Base-by-base conservation (phyloP, 2,797 vertebrate genomes). In the Amazona finschi region DNA sequence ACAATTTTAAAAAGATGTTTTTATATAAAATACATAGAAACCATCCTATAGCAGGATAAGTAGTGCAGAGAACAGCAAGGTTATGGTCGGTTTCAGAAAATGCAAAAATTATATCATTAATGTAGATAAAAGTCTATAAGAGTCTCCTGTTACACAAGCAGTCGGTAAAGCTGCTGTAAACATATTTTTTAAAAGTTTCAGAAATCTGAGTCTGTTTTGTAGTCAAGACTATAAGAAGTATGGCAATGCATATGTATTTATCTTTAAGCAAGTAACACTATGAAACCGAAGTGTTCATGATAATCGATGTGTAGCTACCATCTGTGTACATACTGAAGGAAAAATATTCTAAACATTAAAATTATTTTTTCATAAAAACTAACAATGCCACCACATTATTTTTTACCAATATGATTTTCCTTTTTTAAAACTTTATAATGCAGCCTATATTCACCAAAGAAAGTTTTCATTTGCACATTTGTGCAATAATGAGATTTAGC, bases 311-410 rank as follows among this genome's bases (percentile, higher is more conserved):
- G 1, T 12, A 44, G 31, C 20, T 15, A 49, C 1, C 1, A 39
- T 50, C 14, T 70, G 16, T 1, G 0, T 46, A 49, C 2, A 70
- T 38, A 57, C 19, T 15, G 4, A 12, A 21, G 3, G 5, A 21
- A 60, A 78, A 80, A 67, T 8, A 39, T 1, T 57, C 2, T 39
- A 64, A 75, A n/a, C 0, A 41, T 16, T 44, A 10, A 49, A 39
- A 2, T 5, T 22, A 30, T 17, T 69, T 49, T 47, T 57, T 90
- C 85, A 22, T 3, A 33, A 64, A 85, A 27, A 0, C 1, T 1
- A 1, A 36, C 7, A 61, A 38, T 31, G 22, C 3, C 5, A 30
- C 8, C 4, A 46, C 3, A 3, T 12, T 38, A 41, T 62, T 44
- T 50, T 53, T 25, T 66, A 21, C 2, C 4, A 52, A 20, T 4